Evolutionary conservation across 2,113 vertebrate species (phyloP).

Genomic region (Halcyon malimbica): DNA sequence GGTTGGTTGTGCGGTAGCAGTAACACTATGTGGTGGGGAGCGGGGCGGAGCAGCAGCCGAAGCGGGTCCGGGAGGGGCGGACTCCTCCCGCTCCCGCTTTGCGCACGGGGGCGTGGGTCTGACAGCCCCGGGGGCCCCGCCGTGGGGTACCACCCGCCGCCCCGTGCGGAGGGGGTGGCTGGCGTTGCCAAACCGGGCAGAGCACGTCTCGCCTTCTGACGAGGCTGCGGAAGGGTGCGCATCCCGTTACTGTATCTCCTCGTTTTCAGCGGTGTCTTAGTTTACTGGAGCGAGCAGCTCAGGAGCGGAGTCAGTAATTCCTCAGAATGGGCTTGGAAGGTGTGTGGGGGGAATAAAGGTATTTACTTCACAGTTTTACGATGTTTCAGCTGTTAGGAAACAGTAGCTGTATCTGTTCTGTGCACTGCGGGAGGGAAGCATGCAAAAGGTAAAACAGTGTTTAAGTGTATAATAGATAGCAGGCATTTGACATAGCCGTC

Average conservation of each 20-base stretch:
- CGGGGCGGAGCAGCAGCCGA: not conserved
- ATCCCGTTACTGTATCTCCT: rapidly evolving
- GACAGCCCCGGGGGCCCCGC: not conserved
- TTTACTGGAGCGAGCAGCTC: not conserved
- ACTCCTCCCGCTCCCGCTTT: no score
- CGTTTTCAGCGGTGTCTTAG: rapidly evolving
- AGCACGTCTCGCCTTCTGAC: rapidly evolving
- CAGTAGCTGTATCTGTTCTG: no score
- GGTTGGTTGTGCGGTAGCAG: no score
- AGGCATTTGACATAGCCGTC: not conserved
- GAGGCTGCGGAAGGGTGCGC: rapidly evolving
- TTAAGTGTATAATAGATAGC: not conserved
- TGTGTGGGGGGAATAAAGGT: rapidly evolving
- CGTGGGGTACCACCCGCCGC: not conserved
- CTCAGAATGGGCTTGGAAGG: not conserved
- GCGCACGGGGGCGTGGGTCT: not conserved
- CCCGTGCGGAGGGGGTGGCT: rapidly evolving
- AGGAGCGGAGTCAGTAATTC: rapidly evolving
- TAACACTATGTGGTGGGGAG: no score
- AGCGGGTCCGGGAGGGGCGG: not conserved
- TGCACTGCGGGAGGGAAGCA: rapidly evolving
- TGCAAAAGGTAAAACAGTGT: not conserved
- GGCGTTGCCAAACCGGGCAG: rapidly evolving
- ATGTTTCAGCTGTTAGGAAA: not conserved
- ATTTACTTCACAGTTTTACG: rapidly evolving